A percentile compares a stretch with the other conserved stretches of the same genome.
These are phyloP conservation scores for Nothobranchius kuhntae DNA, from an alignment of 2,113 vertebrate species.

Conservation along the genomic window DNA sequence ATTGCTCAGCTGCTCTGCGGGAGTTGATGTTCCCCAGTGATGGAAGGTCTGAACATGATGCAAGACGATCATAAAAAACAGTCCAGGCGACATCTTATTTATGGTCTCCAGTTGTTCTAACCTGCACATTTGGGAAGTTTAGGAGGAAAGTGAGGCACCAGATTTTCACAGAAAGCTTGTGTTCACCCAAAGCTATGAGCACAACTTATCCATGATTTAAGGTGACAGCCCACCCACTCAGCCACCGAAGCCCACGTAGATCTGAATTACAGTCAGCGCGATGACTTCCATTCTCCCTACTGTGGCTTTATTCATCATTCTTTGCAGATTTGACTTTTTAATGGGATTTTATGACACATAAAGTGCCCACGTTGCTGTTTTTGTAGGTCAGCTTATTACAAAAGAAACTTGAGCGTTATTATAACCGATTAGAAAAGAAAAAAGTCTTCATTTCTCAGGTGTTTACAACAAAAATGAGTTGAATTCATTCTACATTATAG, in stretches of 20 bases:
- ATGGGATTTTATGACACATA: slow-evolving; percentile 1
- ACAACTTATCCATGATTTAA: slow-evolving; percentile 47
- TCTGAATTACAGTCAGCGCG: slow-evolving; percentile 31
- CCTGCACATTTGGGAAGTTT: too few relatives aligned
- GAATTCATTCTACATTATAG: not conserved
- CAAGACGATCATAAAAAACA: too few relatives aligned
- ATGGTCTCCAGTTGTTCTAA: too few relatives aligned
- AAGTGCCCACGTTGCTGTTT: not conserved
- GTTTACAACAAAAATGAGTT: not conserved
- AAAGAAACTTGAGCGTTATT: slow-evolving; percentile 27
- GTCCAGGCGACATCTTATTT: too few relatives aligned
- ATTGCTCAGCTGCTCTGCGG: too few relatives aligned
- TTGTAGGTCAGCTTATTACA: slow-evolving; percentile 4
- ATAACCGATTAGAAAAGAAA: slow-evolving; percentile 3
- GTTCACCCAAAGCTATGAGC: slow-evolving; percentile 23
- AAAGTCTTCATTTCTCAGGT: not conserved
- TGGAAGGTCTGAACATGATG: too few relatives aligned
- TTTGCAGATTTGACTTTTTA: slow-evolving; percentile 32
- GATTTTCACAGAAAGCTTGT: slow-evolving; percentile 26
- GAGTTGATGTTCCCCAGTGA: too few relatives aligned
- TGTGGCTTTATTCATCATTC: slow-evolving; percentile 15
- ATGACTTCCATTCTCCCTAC: slow-evolving; percentile 40
- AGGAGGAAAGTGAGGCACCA: slow-evolving; percentile 17
- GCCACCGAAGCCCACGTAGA: slow-evolving; percentile 35
- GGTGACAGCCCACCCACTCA: slow-evolving; percentile 62